These are phyloP conservation scores for Proterorhinus semilunaris DNA, from an alignment of 2,113 vertebrate genomes.

Conservation along the genomic window DNA sequence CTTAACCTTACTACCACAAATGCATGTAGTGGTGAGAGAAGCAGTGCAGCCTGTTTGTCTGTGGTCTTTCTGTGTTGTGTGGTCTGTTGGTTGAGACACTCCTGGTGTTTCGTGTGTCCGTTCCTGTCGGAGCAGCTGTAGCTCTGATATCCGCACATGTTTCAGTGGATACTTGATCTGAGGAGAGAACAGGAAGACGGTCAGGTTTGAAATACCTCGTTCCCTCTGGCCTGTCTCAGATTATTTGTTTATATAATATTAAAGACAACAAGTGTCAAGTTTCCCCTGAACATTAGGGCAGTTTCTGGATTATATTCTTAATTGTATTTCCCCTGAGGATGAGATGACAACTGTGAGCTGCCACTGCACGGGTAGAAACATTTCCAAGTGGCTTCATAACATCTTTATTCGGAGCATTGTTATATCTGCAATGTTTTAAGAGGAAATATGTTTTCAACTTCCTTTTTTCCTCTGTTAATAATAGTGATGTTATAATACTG, in stretches of 20 bases:
- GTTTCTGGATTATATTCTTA: too few relatives aligned
- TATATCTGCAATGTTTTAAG: neutral
- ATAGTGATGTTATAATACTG: neutral
- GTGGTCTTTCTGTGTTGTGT: neutral
- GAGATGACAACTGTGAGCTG: neutral
- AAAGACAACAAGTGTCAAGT: too few relatives aligned
- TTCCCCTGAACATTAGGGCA: too few relatives aligned
- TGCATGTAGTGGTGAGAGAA: too few relatives aligned
- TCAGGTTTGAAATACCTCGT: slow-evolving; percentile 33
- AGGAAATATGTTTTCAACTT: neutral
- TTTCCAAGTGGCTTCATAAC: neutral
- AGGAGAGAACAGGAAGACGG: slow-evolving; percentile 9
- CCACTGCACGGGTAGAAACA: neutral
- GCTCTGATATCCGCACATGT: slow-evolving; percentile 14
- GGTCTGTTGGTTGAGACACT: slow-evolving; percentile 13
- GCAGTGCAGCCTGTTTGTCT: too few relatives aligned
- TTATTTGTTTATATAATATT: neutral
- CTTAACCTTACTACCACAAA: too few relatives aligned
- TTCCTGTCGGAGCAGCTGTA: neutral
- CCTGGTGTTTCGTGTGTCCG: slow-evolving; percentile 15
- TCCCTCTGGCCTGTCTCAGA: slow-evolving; percentile 10
- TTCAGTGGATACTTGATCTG: slow-evolving; percentile 27
- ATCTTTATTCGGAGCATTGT: neutral
- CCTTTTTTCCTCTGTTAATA: neutral
- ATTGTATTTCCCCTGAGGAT: too few relatives aligned